phyloP scores from a whole-genome alignment of 2,888 invertebrate species.

The Polietes domitor region DNA sequence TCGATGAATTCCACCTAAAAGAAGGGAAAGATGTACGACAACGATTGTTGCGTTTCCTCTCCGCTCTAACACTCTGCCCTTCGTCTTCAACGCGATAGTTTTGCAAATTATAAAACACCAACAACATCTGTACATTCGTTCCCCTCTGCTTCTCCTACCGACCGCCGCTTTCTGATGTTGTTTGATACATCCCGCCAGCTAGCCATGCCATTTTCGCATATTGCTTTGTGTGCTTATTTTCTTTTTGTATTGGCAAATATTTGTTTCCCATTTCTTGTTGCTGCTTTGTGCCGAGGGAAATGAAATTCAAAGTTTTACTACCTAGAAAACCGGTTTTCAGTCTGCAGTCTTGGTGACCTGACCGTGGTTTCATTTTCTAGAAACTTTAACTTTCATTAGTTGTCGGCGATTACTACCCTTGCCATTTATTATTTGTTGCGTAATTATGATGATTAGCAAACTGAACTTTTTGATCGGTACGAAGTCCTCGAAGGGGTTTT shows the following conservation, averaged over 20 bases:
- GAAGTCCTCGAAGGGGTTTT: too few species aligned
- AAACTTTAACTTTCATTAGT: background rate
- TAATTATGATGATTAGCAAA: too few species aligned
- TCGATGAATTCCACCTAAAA: too few species aligned
- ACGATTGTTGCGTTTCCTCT: background rate
- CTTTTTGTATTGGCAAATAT: background rate
- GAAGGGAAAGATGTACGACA: constrained; percentile 30
- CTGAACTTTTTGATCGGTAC: too few species aligned
- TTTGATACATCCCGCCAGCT: too few species aligned
- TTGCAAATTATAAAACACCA: constrained; percentile 23
- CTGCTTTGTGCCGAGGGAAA: background rate
- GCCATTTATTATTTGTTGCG: too few species aligned
- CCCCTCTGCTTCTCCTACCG: background rate
- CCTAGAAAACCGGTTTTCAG: constrained; percentile 20
- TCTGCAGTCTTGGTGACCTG: background rate
- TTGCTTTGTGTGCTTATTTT: background rate
- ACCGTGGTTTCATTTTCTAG: background rate
- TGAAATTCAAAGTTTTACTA: background rate
- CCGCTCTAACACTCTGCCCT: background rate
- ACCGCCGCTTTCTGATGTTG: background rate
- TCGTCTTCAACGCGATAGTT: background rate
- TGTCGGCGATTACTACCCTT: too few species aligned
- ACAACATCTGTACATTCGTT: background rate
- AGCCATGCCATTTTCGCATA: constrained; percentile 4
- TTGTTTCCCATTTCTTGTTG: constrained; percentile 1